These are phyloP conservation scores for Brachypterus glaber DNA, from an alignment of 2,888 invertebrate genomes.

Conservation along the genomic window DNA sequence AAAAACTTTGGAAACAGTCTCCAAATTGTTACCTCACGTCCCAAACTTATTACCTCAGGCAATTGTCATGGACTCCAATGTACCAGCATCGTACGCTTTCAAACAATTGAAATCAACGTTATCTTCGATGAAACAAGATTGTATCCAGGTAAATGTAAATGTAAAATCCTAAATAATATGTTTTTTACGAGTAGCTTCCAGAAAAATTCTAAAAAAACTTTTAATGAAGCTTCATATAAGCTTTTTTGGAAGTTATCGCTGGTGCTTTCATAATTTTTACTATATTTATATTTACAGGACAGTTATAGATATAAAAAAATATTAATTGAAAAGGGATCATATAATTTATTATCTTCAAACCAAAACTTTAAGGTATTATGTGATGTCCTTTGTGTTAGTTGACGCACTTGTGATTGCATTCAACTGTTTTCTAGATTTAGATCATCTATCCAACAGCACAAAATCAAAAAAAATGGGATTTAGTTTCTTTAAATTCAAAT, in stretches of 20 bases:
- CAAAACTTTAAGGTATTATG: conserved; percentile 20
- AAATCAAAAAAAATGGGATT: too few relatives aligned
- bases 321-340: conserved; percentile 20
- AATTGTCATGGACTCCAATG: conserved; percentile 53
- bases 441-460: too few relatives aligned
- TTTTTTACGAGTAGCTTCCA: not conserved
- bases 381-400: conserved; percentile 10
- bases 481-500: too few relatives aligned
- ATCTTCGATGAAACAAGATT: conserved; percentile 42
- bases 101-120: conserved; percentile 51
- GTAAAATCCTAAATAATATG: too few relatives aligned
- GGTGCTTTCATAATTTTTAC: not conserved
- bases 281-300: conserved; percentile 16
- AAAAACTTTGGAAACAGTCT: conserved; percentile 39
- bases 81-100: conserved; percentile 51
- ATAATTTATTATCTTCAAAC: conserved; percentile 22
- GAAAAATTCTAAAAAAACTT: not conserved
- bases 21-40: conserved; percentile 45
- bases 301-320: conserved; percentile 11
- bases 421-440: too few relatives aligned
- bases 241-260: not conserved
- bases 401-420: too few relatives aligned
- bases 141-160: conserved; percentile 46
- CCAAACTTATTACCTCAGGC: conserved; percentile 50
- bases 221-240: not conserved